Conservation (phyloP, 1,140 invertebrate genomes). For the Temnothorax curvispinosus region DNA sequence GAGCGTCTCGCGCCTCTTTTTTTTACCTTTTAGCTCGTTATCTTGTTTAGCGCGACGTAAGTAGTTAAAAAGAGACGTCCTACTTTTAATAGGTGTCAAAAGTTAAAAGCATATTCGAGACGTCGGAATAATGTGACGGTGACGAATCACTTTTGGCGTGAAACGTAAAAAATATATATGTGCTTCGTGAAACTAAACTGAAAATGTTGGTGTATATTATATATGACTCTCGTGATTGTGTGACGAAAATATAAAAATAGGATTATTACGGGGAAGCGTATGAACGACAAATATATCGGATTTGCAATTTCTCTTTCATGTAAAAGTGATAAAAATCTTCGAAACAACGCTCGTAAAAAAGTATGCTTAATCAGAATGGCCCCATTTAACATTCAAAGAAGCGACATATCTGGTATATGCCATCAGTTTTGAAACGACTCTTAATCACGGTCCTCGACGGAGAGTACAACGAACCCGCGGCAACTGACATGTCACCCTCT, state of each 20-base stretch:
- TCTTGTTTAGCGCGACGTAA: slow-evolving; percentile 69
- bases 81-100: slow-evolving; percentile 66
- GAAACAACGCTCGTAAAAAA: slow-evolving; percentile 61
- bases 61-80: slow-evolving; percentile 57
- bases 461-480: slow-evolving; percentile 56
- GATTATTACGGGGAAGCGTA: neutral
- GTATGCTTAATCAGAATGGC: slow-evolving; percentile 68
- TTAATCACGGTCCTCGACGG: slow-evolving; percentile 64
- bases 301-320: slow-evolving; percentile 44
- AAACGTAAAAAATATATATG: neutral
- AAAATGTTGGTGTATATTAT: neutral
- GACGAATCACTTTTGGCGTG: slow-evolving; percentile 19
- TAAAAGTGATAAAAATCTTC: slow-evolving; percentile 57
- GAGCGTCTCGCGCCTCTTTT: slow-evolving; percentile 41
- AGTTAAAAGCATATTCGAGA: slow-evolving; percentile 51
- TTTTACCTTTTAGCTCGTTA: slow-evolving; percentile 62
- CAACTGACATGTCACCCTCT: slow-evolving; percentile 44
- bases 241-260: slow-evolving; percentile 19
- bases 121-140: slow-evolving; percentile 10
- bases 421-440: slow-evolving; percentile 65
- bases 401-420: slow-evolving; percentile 45
- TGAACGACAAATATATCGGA: slow-evolving; percentile 5
- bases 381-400: slow-evolving; percentile 69
- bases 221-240: neutral
- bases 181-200: slow-evolving; percentile 6